Conservation (phyloP, 2,797 vertebrate species). For the Lacerta viridis region DNA sequence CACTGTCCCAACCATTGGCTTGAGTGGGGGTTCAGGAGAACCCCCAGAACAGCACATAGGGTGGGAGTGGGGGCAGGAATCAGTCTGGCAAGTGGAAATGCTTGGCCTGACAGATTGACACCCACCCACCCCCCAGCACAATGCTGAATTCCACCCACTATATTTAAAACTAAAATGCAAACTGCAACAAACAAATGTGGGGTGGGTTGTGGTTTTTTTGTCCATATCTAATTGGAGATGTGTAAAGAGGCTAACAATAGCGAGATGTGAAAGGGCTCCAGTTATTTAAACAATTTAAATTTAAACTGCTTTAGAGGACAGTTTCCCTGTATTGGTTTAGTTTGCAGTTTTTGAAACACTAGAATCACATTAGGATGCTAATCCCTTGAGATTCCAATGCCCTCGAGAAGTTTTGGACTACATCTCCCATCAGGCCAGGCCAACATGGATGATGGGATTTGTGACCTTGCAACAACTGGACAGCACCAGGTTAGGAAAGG, state of each 20-base stretch:
- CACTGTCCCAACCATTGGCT: too few relatives aligned
- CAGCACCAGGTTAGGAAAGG: not conserved
- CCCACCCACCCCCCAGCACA: too few relatives aligned
- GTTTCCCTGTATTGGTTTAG: not conserved
- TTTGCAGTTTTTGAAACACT: not conserved
- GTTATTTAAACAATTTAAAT: not conserved
- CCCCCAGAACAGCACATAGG: too few relatives aligned
- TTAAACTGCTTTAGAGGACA: not conserved
- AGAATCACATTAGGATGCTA: not conserved
- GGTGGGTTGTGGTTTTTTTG: not conserved
- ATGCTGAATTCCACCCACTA: too few relatives aligned
- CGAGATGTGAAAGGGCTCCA: not conserved
- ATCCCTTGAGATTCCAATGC: not conserved
- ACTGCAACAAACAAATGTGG: not conserved
- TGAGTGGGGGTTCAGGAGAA: too few relatives aligned
- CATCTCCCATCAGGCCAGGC: too few relatives aligned
- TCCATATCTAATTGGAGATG: not conserved
- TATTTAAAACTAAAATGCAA: slow-evolving; percentile 17
- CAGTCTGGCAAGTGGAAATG: too few relatives aligned
- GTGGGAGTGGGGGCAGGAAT: too few relatives aligned
- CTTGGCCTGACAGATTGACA: too few relatives aligned
- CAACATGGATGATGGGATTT: too few relatives aligned
- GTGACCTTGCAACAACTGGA: too few relatives aligned
- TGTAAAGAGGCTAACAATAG: not conserved
- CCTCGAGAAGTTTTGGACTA: too few relatives aligned